Conservation (phyloP, 2,113 vertebrate species). For the Capreolus pygargus region DNA sequence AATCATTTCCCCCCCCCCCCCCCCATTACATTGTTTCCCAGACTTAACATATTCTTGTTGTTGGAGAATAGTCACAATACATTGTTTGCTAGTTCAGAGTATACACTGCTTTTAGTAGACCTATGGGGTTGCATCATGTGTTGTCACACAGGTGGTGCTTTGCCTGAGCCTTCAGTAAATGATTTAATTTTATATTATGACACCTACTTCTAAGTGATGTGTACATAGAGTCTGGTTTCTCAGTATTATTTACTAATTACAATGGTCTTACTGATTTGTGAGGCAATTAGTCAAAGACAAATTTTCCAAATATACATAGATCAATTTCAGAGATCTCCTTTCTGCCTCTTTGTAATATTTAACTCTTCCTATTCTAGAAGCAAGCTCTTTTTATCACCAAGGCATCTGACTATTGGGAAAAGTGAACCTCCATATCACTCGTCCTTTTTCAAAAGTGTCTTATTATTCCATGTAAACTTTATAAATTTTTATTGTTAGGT, state of each 20-base stretch:
- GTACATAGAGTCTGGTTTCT: neutral
- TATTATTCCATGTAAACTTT: neutral
- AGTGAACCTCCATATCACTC: neutral
- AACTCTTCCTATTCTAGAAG: neutral
- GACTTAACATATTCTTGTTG: neutral
- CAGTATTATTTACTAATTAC: neutral
- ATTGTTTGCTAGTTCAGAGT: neutral
- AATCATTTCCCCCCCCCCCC: neutral
- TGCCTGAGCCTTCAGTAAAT: neutral
- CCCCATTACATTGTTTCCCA: neutral
- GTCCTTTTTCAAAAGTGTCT: neutral
- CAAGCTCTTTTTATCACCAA: neutral
- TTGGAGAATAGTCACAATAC: neutral
- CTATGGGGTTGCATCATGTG: neutral
- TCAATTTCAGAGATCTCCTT: neutral
- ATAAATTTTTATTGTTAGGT: neutral
- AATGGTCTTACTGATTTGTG: neutral
- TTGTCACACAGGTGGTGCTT: neutral
- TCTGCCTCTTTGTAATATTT: neutral
- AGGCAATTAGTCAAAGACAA: neutral
- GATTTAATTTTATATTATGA: neutral
- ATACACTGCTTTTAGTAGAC: neutral
- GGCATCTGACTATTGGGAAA: neutral
- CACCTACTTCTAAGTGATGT: neutral
- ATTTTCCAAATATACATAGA: neutral